Conservation (phyloP, 2,113 vertebrate species). For the Pygoscelis adeliae region DNA sequence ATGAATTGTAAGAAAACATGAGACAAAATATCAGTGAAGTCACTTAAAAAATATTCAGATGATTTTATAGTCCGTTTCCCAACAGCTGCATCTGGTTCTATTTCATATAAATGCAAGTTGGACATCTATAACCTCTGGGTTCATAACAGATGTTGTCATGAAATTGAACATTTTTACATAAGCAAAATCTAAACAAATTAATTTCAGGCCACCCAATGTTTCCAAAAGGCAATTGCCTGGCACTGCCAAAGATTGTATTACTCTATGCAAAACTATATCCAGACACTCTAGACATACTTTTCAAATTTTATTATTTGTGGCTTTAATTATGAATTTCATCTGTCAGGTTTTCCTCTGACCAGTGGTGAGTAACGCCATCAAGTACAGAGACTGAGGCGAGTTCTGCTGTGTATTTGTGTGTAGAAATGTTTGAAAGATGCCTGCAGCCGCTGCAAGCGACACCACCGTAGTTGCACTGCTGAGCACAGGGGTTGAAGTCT, state of each 20-base stretch:
- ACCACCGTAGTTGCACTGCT: background rate
- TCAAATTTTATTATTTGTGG: background rate
- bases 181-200: background rate
- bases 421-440: background rate
- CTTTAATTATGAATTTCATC: constrained; percentile 5
- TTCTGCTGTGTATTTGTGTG: background rate
- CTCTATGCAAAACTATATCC: background rate
- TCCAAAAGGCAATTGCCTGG: constrained; percentile 8
- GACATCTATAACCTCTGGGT: background rate
- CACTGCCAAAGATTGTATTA: constrained; percentile 11
- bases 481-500: background rate
- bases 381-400: background rate
- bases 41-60: constrained; percentile 34
- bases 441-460: background rate
- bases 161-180: constrained; percentile 17
- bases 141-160: constrained; percentile 28
- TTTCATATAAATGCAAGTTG: background rate
- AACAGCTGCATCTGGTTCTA: constrained; percentile 44
- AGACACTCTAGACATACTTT: background rate
- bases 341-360: background rate
- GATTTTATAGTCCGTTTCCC: background rate
- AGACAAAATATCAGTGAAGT: constrained; percentile 42
- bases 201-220: constrained; percentile 1
- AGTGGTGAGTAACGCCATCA: background rate
- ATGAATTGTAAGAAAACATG: background rate